Evolutionary conservation across 2,888 invertebrate genomes (phyloP).

Genomic region (Neria commutata): DNA sequence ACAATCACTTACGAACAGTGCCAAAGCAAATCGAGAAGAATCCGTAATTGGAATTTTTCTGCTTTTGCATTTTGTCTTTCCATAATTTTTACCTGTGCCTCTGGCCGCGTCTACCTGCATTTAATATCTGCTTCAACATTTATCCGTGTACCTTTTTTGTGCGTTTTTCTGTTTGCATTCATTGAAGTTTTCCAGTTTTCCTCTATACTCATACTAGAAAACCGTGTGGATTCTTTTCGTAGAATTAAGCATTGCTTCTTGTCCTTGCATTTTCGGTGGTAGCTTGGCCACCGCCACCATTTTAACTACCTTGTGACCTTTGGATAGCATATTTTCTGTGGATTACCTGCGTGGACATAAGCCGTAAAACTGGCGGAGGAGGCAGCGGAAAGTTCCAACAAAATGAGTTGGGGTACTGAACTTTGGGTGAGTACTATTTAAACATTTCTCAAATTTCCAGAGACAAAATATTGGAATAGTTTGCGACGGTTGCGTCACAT

Average conservation of each 20-base stretch:
- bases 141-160: too few species aligned
- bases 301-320: neutral
- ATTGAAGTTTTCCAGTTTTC: neutral
- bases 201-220: too few species aligned
- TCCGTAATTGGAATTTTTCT: neutral
- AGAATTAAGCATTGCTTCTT: neutral
- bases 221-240: too few species aligned
- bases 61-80: neutral
- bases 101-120: neutral
- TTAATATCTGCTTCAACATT: too few species aligned
- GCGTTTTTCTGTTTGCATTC: too few species aligned
- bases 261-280: neutral
- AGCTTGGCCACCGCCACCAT: neutral
- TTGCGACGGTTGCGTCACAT: too few species aligned
- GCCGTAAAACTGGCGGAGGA: slow-evolving; percentile 55
- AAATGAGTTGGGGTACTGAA: slow-evolving; percentile 62
- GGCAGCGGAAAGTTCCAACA: slow-evolving; percentile 55
- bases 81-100: neutral
- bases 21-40: neutral
- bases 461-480: too few species aligned
- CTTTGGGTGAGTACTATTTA: slow-evolving; percentile 59
- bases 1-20: too few species aligned
- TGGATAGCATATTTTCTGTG: neutral
- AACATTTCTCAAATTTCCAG: too few species aligned
- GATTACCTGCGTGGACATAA: neutral